Percentiles rank a stretch among this genome's conserved stretches.
Evolutionary conservation across 2,113 vertebrate species (phyloP).

Genomic region (Alethe castanea): DNA sequence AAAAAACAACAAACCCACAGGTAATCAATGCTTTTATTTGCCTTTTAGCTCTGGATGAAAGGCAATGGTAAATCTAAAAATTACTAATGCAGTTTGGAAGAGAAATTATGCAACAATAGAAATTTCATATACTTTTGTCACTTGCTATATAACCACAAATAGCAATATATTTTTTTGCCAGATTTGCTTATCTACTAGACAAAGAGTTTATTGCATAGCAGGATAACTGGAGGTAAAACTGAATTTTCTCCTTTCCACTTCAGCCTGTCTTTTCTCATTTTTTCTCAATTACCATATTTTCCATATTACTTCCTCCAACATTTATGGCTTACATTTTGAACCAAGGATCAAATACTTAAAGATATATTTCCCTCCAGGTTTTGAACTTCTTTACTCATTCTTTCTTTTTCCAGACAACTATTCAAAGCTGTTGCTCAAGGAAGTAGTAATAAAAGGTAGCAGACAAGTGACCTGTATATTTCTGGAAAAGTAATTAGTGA

Average conservation of each 20-base stretch:
- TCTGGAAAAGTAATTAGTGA: constrained; percentile 70
- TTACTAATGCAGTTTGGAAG: not conserved
- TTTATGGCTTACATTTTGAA: constrained; percentile 15
- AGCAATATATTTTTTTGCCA: not conserved
- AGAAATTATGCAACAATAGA: not conserved
- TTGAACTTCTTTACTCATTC: constrained; percentile 37
- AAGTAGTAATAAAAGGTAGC: constrained; percentile 66
- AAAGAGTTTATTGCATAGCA: not conserved
- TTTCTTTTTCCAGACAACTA: constrained; percentile 4
- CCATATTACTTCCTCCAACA: not conserved
- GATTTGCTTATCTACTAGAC: not conserved
- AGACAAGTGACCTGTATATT: constrained; percentile 63
- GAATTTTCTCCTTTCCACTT: not conserved
- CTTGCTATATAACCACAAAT: not conserved
- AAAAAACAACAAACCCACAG: not conserved
- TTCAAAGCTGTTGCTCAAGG: constrained; percentile 45
- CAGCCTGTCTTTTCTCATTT: not conserved
- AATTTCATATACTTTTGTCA: not conserved
- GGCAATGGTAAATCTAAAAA: not conserved
- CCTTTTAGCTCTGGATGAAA: not conserved
- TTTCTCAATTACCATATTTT: not conserved
- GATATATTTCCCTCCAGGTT: not conserved
- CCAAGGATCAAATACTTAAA: not conserved
- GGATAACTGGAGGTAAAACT: not conserved
- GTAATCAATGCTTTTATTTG: not conserved